A percentile compares a stretch with the other conserved stretches of the same genome.
phyloP scores from a whole-genome alignment of 2,797 vertebrate species.

The Sebastes trivittatus region DNA sequence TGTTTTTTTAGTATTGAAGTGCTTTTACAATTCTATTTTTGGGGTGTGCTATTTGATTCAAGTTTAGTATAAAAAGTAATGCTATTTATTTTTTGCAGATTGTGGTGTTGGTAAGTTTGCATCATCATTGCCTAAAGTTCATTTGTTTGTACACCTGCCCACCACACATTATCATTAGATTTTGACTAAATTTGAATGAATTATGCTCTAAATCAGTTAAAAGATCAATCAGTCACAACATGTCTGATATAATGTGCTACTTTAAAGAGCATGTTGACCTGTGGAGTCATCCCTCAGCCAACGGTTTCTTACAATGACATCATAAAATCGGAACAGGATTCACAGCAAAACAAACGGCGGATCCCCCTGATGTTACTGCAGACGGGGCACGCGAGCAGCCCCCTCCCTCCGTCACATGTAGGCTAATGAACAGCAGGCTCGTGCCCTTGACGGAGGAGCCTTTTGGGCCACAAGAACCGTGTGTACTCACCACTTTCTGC shows the following conservation, averaged over 20 bases:
- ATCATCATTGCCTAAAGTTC: background rate
- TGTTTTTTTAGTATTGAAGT: background rate
- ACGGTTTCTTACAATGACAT: constrained; percentile 40
- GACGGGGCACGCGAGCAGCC: constrained; percentile 64
- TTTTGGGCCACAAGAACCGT: constrained; percentile 60
- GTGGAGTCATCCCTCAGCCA: background rate
- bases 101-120: background rate
- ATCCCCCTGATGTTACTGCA: constrained; percentile 37
- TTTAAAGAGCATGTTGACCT: constrained; percentile 6
- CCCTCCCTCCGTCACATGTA: constrained; percentile 56
- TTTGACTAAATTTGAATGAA: background rate
- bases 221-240: background rate
- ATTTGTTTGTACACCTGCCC: constrained; percentile 2
- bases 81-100: background rate
- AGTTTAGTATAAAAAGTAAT: background rate
- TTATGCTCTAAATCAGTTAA: background rate
- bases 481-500: constrained; percentile 77
- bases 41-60: background rate
- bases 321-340: constrained; percentile 19
- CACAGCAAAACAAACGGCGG: constrained; percentile 23
- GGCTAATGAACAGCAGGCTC: constrained; percentile 75
- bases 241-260: background rate
- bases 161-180: background rate
- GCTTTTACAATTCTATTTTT: background rate
- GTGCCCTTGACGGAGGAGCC: constrained; percentile 59